Evolutionary conservation across 2,797 vertebrate species (phyloP).

Genomic region (Crenuchus spilurus): DNA sequence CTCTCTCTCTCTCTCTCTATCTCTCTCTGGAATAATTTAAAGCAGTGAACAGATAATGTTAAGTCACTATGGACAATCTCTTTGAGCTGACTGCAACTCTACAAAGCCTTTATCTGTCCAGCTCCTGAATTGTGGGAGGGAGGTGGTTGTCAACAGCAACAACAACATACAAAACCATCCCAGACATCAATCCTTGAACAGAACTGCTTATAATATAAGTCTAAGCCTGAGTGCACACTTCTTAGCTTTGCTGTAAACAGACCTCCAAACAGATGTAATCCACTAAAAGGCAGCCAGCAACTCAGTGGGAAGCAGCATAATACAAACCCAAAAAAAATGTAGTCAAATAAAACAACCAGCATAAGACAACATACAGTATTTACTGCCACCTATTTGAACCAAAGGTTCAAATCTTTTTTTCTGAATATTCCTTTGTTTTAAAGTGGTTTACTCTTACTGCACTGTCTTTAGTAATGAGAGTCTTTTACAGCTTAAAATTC

Average conservation of each 20-base stretch:
- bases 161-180: slow-evolving; percentile 8
- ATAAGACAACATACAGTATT: too few species aligned
- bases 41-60: slow-evolving; percentile 10
- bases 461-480: too few species aligned
- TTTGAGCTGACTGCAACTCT: slow-evolving; percentile 9
- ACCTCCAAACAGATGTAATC: slow-evolving; percentile 21
- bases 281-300: neutral
- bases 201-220: slow-evolving; percentile 17
- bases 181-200: neutral
- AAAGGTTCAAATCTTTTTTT: too few species aligned
- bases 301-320: slow-evolving; percentile 13
- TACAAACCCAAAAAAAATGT: neutral
- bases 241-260: slow-evolving; percentile 2
- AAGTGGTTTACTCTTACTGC: too few species aligned
- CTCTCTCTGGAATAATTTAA: slow-evolving; percentile 24
- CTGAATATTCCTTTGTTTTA: too few species aligned
- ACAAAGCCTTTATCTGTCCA: neutral
- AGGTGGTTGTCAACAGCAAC: neutral
- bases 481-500: too few species aligned
- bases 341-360: too few species aligned
- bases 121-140: neutral
- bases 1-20: neutral
- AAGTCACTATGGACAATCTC: neutral
- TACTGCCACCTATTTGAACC: too few species aligned
- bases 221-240: slow-evolving; percentile 8